Conservation (phyloP, 2,888 invertebrate species). For the Papilio protenor region DNA sequence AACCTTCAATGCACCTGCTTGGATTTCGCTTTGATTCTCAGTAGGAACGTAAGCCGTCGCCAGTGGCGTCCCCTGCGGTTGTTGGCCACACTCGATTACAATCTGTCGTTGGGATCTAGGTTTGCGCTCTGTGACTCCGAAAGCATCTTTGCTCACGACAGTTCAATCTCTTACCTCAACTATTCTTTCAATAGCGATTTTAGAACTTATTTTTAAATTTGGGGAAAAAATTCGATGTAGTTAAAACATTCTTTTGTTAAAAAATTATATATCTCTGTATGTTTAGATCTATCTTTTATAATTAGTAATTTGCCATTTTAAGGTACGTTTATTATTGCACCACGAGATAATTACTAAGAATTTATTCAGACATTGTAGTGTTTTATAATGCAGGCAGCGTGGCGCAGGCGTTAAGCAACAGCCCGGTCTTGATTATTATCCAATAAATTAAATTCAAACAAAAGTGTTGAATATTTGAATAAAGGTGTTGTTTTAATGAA, state of each 20-base stretch:
- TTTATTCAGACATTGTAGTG: slow-evolving; percentile 1
- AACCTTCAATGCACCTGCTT: neutral
- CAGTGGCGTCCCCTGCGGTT: slow-evolving; percentile 5
- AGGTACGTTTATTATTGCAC: neutral
- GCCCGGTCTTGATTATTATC: neutral
- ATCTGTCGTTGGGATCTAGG: slow-evolving; percentile 35
- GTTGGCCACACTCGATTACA: slow-evolving; percentile 34
- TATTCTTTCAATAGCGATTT: slow-evolving; percentile 3
- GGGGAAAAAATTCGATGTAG: neutral
- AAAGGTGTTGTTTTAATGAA: too few species aligned
- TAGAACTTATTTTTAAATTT: neutral
- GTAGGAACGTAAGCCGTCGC: slow-evolving; percentile 22
- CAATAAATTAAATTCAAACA: slow-evolving; percentile 8
- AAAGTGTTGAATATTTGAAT: too few species aligned
- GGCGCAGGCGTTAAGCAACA: slow-evolving; percentile 6
- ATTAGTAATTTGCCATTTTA: neutral
- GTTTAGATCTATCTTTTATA: neutral
- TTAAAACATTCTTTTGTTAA: neutral
- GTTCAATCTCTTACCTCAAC: slow-evolving; percentile 28
- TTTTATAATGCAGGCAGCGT: slow-evolving; percentile 8
- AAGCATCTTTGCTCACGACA: slow-evolving; percentile 33
- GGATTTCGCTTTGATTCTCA: neutral
- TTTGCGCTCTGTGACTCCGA: slow-evolving; percentile 26
- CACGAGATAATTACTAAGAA: neutral
- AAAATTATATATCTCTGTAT: too few species aligned